Percentiles rank a stretch among this genome's conserved stretches.
Conservation (phyloP, 2,797 vertebrate species). For the Gymnothorax javanicus region DNA sequence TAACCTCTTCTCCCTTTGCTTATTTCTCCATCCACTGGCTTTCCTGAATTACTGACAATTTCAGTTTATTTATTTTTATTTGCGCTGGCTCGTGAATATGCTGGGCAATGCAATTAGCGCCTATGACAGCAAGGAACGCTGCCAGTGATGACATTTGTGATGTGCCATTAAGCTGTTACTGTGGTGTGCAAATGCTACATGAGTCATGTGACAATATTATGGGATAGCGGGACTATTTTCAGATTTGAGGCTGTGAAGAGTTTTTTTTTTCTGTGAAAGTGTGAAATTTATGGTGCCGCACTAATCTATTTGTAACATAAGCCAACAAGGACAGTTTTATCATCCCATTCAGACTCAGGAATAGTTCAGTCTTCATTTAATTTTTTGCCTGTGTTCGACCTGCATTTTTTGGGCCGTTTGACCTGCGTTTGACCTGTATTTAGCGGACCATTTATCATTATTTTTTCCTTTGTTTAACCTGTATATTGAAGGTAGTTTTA, state of each 20-base stretch:
- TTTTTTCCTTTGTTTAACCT: too few species aligned
- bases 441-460: too few species aligned
- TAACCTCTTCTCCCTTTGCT: neutral
- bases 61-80: neutral
- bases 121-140: neutral
- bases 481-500: too few species aligned
- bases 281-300: neutral
- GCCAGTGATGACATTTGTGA: neutral
- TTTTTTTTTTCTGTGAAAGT: neutral
- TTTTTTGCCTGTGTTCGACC: too few species aligned
- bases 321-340: neutral
- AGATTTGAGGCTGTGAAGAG: neutral
- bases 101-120: neutral
- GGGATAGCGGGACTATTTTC: neutral
- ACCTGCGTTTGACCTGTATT: neutral
- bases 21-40: neutral
- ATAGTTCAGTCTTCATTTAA: neutral
- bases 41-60: neutral
- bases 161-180: neutral
- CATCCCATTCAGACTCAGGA: neutral
- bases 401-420: too few species aligned
- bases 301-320: neutral
- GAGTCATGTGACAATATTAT: neutral
- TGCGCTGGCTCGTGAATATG: neutral
- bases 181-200: neutral